Conservation (phyloP, 2,888 invertebrate genomes). For the Sturmia bella region DNA sequence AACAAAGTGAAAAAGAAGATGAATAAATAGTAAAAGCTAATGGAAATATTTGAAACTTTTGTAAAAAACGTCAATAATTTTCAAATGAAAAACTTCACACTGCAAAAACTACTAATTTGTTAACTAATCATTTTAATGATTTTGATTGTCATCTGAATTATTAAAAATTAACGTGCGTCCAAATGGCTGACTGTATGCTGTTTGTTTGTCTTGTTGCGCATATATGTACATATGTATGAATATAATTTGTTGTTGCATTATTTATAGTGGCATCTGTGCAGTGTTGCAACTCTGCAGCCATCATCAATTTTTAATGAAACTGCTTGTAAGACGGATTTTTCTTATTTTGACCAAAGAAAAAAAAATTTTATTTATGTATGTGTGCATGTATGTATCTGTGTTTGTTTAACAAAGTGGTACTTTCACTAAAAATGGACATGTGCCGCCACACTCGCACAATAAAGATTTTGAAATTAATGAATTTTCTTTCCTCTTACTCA, state of each 20-base stretch:
- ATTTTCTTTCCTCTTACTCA: conserved; percentile 63
- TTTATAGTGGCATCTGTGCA: conserved; percentile 54
- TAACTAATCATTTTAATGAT: conserved; percentile 61
- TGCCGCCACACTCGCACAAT: not conserved
- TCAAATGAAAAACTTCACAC: conserved; percentile 3
- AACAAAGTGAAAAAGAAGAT: not conserved
- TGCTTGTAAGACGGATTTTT: conserved; percentile 6
- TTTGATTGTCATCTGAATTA: conserved; percentile 70
- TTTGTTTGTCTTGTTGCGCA: conserved; percentile 44
- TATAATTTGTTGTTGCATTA: not conserved
- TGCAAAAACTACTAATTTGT: conserved; percentile 49
- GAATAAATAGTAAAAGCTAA: not conserved
- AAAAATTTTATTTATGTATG: conserved; percentile 1
- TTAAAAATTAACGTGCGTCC: conserved; percentile 63
- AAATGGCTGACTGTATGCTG: conserved; percentile 7
- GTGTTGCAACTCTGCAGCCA: conserved; percentile 43
- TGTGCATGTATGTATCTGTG: not conserved
- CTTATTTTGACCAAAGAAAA: conserved; percentile 15
- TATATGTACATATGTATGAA: not conserved
- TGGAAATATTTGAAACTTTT: not conserved
- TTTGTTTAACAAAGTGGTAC: conserved; percentile 36
- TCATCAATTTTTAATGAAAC: conserved; percentile 24
- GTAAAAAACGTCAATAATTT: conserved; percentile 19
- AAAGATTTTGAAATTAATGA: conserved; percentile 22
- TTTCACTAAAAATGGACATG: conserved; percentile 48